Conservation (phyloP, 2,113 vertebrate genomes). For the Tupaia chinensis region DNA sequence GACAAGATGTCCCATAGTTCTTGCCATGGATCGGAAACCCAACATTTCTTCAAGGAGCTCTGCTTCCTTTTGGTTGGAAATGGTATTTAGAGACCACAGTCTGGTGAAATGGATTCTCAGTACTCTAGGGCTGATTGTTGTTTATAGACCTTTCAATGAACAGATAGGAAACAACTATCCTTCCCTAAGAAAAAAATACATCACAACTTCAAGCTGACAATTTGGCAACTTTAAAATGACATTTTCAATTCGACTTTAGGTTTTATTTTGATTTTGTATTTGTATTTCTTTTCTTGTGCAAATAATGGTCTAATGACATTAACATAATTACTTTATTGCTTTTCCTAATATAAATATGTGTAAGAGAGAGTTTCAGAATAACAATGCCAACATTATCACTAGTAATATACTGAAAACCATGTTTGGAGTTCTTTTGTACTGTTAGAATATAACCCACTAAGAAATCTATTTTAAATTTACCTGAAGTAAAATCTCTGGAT, state of each 20-base stretch:
- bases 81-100: neutral
- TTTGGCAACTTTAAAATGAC: conserved; percentile 18
- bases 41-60: neutral
- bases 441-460: neutral
- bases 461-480: conserved; percentile 1
- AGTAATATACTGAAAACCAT: neutral
- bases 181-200: neutral
- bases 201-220: conserved; percentile 30
- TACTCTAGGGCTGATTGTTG: too few species aligned
- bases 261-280: conserved; percentile 47
- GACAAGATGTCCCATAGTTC: neutral
- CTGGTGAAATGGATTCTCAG: neutral
- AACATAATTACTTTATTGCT: neutral
- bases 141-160: neutral
- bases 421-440: neutral
- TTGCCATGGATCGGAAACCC: neutral
- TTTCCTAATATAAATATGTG: neutral
- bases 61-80: neutral
- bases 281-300: neutral
- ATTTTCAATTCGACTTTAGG: neutral
- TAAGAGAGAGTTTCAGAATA: neutral
- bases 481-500: conserved; percentile 21
- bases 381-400: neutral
- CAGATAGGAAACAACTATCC: neutral
- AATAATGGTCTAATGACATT: conserved; percentile 19